Conservation (phyloP, 2,113 vertebrate genomes). For the Tragelaphus strepsiceros region DNA sequence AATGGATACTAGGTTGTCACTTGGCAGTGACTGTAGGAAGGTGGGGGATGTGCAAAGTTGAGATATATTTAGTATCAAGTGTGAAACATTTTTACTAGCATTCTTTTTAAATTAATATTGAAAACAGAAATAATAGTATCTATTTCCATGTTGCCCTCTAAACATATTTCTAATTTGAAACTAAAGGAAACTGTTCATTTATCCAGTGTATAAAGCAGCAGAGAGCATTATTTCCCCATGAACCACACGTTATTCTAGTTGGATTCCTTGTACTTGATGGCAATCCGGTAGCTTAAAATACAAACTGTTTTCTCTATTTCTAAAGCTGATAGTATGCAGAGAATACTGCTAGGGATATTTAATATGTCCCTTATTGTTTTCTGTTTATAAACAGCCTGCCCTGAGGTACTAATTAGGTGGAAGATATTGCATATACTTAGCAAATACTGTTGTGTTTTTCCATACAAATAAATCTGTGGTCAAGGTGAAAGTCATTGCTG, state of each 20-base stretch:
- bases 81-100: constrained; percentile 33
- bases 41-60: not conserved
- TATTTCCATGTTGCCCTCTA: constrained; percentile 33
- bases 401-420: constrained; percentile 78
- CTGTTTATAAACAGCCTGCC: constrained; percentile 77
- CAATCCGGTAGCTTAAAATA: constrained; percentile 28
- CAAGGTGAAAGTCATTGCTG: constrained; percentile 52
- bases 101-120: constrained; percentile 11
- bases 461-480: constrained; percentile 57
- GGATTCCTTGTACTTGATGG: constrained; percentile 14
- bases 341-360: constrained; percentile 62
- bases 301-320: constrained; percentile 29
- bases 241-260: constrained; percentile 20
- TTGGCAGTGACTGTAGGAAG: not conserved
- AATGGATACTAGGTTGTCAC: not conserved
- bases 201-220: not conserved
- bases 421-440: constrained; percentile 63
- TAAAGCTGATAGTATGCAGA: constrained; percentile 30
- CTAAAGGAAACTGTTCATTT: constrained; percentile 24
- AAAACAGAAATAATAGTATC: not conserved
- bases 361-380: constrained; percentile 68
- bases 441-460: constrained; percentile 67
- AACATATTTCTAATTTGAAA: constrained; percentile 11
- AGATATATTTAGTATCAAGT: not conserved
- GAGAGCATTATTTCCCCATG: constrained; percentile 24